Evolutionary conservation across 2,113 vertebrate genomes (phyloP).

Genomic region (Lophotis ruficrista): DNA sequence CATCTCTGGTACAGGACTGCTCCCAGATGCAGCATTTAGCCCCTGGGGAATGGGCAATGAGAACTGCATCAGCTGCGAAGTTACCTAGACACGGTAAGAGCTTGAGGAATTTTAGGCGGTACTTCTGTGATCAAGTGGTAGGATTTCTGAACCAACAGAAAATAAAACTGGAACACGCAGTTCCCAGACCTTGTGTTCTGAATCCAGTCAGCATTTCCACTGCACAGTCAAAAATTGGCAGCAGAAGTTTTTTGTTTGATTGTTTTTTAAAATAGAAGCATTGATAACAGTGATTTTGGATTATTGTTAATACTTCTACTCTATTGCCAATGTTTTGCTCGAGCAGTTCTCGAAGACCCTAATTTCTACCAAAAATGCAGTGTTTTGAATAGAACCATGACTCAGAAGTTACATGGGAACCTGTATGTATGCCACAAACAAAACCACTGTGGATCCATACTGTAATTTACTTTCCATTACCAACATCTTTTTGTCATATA

Average conservation of each 20-base stretch:
- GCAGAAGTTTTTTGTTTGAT: background rate
- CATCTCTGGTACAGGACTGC: background rate
- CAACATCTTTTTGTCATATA: background rate
- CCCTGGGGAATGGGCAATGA: background rate
- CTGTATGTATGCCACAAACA: background rate
- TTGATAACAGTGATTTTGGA: background rate
- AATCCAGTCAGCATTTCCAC: background rate
- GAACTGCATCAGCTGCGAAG: background rate
- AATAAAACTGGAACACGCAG: background rate
- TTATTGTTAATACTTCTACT: background rate
- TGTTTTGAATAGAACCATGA: background rate
- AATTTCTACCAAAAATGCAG: background rate
- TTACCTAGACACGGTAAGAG: background rate
- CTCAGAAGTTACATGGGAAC: background rate
- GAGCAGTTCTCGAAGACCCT: background rate
- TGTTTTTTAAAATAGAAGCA: background rate
- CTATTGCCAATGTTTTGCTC: background rate
- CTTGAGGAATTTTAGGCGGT: background rate
- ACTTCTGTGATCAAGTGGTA: background rate
- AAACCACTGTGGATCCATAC: rapidly evolving
- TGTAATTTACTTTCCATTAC: background rate
- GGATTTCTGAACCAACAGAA: background rate
- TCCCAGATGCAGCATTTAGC: background rate
- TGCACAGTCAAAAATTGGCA: rapidly evolving
- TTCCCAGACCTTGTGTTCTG: background rate